phyloP scores from a whole-genome alignment of 2,797 vertebrate species.

The Scleropages formosus region DNA sequence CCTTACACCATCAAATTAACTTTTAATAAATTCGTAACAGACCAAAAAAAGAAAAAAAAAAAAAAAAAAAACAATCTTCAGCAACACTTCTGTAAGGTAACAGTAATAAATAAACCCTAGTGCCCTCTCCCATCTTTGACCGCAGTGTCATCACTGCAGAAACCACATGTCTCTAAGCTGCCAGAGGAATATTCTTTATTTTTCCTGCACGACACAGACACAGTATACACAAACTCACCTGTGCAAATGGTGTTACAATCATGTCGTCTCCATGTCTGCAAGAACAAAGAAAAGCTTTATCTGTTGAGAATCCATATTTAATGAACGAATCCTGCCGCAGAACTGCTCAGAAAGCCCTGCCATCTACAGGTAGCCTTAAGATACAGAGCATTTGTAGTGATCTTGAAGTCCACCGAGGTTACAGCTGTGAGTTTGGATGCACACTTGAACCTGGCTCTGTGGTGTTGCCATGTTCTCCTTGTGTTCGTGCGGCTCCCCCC shows the following conservation, averaged over 20 bases:
- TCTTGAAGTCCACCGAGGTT: too few species aligned
- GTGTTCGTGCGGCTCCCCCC: not conserved
- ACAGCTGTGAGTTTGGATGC: not conserved
- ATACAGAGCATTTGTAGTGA: not conserved
- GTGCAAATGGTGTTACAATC: conserved; percentile 99
- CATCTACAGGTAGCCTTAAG: not conserved
- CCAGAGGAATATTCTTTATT: too few species aligned
- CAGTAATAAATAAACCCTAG: not conserved
- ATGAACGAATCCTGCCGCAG: not conserved
- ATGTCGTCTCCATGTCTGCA: conserved; percentile 98
- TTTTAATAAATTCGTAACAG: too few species aligned
- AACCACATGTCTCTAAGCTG: not conserved
- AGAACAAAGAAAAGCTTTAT: conserved; percentile 50
- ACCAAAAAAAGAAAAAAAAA: too few species aligned
- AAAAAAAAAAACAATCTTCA: not conserved
- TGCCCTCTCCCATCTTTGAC: not conserved
- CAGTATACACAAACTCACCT: conserved; percentile 68
- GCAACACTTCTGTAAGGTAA: not conserved
- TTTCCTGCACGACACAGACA: not conserved
- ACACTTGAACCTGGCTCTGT: not conserved
- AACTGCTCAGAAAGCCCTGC: not conserved
- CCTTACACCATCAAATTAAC: conserved; percentile 3
- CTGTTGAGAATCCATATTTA: not conserved
- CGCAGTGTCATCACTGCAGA: not conserved
- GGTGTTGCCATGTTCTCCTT: not conserved